Evolutionary conservation across 2,797 vertebrate genomes (phyloP), one percentile per base, ranked within the genome.

Genomic region (Paramormyrops hopkinsi): DNA sequence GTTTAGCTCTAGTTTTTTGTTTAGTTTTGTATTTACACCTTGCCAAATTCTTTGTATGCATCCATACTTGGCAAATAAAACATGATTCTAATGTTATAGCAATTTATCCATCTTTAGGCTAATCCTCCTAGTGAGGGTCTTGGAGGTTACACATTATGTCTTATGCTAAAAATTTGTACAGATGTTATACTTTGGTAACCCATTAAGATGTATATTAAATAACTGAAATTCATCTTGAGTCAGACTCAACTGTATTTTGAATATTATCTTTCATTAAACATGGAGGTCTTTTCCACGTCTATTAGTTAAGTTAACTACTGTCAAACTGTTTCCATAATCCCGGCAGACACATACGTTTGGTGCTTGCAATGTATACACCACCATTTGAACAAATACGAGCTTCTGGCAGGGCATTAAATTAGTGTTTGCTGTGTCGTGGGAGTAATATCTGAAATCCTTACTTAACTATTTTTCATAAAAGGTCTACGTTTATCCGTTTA

Each of bases 131-230:
- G 8, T 48, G 44, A 51, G 82, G 11, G 8, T 76, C 33, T 19
- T 76, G 14, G 69, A 19, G n/a, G 41, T 84, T 12, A 84, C 25
- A 56, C 22, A 53, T 25, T n/a, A 87, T 94, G 91, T 93, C 90
- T 51, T 56, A 69, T 48, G 17, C 56, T 44, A 1, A 7, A 33
- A 41, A 88, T 91, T 85, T 92, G 91, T 93, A 92, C 94, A 92
- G 50, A 86, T 88, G 90, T 93, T 90, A 54, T 41, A 86, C 90
- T 94, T 94, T 95, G 93, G 90, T 93, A 95, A 90, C 91, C 59
- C 93, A 90, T 90, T 89, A 73, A 48, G 79, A 93, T 95, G 90
- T 88, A 96, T 56, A 56, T 59, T 92, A 46, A 85, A 92, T 93
- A 92, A 90, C 88, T 92, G 82, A 91, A 90, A 92, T 90, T 93